A percentile compares a stretch with the other conserved stretches of the same genome.
These are phyloP conservation scores for Apis florea DNA, from an alignment of 1,140 invertebrate genomes.

Conservation along the genomic window DNA sequence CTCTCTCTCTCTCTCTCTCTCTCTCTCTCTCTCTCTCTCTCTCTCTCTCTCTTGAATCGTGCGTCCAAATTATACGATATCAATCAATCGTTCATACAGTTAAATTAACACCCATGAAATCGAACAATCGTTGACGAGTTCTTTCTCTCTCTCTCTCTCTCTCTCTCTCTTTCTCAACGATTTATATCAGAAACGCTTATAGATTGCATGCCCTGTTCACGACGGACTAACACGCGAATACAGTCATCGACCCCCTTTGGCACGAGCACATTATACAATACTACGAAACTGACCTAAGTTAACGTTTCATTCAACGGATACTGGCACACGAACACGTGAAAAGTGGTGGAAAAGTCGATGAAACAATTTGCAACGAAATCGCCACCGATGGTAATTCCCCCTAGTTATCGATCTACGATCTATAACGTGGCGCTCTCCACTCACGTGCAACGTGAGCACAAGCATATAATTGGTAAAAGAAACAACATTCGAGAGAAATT, in stretches of 20 bases:
- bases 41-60: constrained; percentile 12
- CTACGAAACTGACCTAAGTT: constrained; percentile 71
- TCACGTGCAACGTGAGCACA: not conserved
- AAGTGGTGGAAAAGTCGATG: constrained; percentile 43
- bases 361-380: constrained; percentile 22
- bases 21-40: too few relatives aligned
- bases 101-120: not conserved
- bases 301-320: constrained; percentile 69
- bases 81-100: not conserved
- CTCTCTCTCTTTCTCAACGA: constrained; percentile 35
- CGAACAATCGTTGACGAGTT: not conserved
- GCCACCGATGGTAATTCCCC: constrained; percentile 15
- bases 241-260: constrained; percentile 73
- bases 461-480: not conserved
- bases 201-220: constrained; percentile 69
- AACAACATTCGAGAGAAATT: not conserved
- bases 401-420: not conserved
- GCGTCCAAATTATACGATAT: not conserved
- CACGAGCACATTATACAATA: constrained; percentile 66
- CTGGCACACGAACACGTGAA: constrained; percentile 25
- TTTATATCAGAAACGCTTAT: constrained; percentile 74
- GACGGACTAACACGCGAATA: constrained; percentile 75
- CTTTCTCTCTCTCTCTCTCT: too few relatives aligned
- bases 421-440: not conserved
- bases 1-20: too few relatives aligned